Evolutionary conservation across 2,888 invertebrate species (phyloP), one percentile per base, ranked within the genome.

Genomic region (Morpho achilles): DNA sequence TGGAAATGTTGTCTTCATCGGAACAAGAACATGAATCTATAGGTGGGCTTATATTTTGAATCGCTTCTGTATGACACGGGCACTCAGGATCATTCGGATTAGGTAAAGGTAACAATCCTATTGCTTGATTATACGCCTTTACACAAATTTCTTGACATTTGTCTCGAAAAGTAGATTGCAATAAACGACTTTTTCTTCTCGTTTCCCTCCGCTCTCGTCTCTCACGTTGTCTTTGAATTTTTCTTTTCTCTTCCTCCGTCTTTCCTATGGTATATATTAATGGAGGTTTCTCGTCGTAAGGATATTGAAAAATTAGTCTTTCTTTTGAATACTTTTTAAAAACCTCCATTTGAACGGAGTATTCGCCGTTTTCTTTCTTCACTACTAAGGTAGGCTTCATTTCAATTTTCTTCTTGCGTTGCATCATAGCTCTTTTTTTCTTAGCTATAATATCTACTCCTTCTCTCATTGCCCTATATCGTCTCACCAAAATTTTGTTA

Each of bases 81-180:
- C 90, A 90, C 22, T 80, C 77, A 0, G 88, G 88, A 56, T 76
- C 69, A 56, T 89, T 89, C 1, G 82, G 77, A 58, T 87, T 80
- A 4, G 86, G 83, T 45, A 85, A 67, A 22, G 90, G 87, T 40
- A 83, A 71, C 42, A 89, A 32, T 4, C 90, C 90, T 53, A 89
- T 84, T 0, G 90, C 84, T 76, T 89, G 89, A 67, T 89, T 86
- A 62, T 89, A 90, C 7, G 90, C 88, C 68, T 89, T 90, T 10
- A 88, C 67, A 70, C 90, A 90, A 63, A 90, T 90, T 66, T 90
- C 90, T 69, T 88, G 88, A 66, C 90, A 90, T 63, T 75, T 84
- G 53, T 89, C 87, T 62, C 83, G 77, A 63, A 90, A 90, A 8
- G 86, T 84, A 8, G 88, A 86, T 63, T 90, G 90, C 16, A 90